Conservation (phyloP, 2,113 vertebrate genomes). For the Circaetus cinerascens region DNA sequence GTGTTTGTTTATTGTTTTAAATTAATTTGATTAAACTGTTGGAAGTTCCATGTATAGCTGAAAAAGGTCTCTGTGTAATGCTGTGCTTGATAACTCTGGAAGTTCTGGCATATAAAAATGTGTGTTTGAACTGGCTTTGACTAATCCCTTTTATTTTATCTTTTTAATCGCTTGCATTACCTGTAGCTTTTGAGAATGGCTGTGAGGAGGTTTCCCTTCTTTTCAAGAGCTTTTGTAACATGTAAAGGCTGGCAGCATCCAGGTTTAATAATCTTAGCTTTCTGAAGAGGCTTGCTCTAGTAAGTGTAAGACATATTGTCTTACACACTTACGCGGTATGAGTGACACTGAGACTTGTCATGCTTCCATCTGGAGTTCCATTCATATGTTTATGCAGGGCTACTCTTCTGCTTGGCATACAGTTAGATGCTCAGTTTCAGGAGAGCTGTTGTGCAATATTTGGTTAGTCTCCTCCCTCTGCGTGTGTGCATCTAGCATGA, state of each 20-base stretch:
- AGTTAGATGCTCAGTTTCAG: background rate
- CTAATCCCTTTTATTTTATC: background rate
- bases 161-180: background rate
- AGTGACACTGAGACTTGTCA: background rate
- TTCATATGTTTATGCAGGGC: background rate
- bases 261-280: background rate
- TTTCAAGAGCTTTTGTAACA: background rate
- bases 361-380: background rate
- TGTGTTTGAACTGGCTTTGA: background rate
- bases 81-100: background rate
- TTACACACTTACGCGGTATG: fast-evolving
- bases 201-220: background rate
- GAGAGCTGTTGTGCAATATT: background rate
- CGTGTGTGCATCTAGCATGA: background rate
- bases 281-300: background rate
- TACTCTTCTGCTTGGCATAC: background rate
- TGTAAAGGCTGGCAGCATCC: background rate
- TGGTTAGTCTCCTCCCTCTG: background rate
- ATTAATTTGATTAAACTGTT: background rate
- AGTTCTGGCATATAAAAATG: background rate
- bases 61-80: background rate
- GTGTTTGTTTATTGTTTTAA: background rate
- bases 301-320: background rate
- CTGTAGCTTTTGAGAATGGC: background rate
- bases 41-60: background rate